Conservation (phyloP, 2,888 invertebrate genomes). For the Matsumyia berberina region DNA sequence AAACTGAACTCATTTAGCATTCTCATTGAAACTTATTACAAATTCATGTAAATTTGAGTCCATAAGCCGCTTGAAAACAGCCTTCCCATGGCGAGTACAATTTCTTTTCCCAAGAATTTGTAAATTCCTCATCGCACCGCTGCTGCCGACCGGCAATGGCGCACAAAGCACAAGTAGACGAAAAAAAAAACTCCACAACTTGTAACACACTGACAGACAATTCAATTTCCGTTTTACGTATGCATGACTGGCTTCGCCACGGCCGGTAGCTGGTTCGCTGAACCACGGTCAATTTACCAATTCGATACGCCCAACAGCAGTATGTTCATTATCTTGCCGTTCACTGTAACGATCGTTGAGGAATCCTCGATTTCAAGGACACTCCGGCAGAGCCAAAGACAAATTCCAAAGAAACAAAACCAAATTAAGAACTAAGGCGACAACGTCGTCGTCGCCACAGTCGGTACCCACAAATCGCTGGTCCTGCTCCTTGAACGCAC, state of each 20-base stretch:
- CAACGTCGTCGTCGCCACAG: conserved; percentile 15
- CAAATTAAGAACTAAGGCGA: conserved; percentile 20
- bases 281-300: conserved; percentile 53
- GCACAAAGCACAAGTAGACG: background rate
- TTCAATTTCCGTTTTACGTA: conserved; percentile 22
- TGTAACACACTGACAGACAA: background rate
- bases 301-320: conserved; percentile 37
- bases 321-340: conserved; percentile 50
- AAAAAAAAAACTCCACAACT: background rate
- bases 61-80: conserved; percentile 22
- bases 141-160: background rate
- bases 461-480: conserved; percentile 10
- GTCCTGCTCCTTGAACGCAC: conserved; percentile 21
- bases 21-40: conserved; percentile 30
- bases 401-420: background rate
- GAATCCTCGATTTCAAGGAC: conserved; percentile 45
- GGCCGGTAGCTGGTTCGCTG: conserved; percentile 1
- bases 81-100: background rate
- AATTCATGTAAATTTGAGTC: conserved; percentile 29
- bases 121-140: background rate
- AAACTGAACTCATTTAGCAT: conserved; percentile 10
- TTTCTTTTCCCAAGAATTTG: background rate
- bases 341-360: conserved; percentile 2
- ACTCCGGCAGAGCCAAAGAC: background rate
- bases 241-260: conserved; percentile 32